Evolutionary conservation across 2,888 invertebrate species (phyloP).

Genomic region (Leptinotarsa haldemani): DNA sequence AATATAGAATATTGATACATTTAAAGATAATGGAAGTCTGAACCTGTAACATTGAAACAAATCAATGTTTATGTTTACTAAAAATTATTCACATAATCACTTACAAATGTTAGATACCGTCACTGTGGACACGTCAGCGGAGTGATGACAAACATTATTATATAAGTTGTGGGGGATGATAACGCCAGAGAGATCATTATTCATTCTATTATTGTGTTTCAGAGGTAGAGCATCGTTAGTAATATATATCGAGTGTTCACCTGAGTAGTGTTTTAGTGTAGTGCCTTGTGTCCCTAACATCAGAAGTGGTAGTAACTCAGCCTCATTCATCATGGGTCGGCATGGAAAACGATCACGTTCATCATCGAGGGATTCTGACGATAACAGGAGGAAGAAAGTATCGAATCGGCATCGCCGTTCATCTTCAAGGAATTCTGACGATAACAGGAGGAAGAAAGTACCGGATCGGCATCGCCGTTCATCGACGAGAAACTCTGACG

Average conservation of each 20-base stretch:
- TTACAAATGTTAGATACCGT: too few relatives aligned
- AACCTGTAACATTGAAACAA: too few relatives aligned
- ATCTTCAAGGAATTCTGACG: background rate
- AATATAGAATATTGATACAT: too few relatives aligned
- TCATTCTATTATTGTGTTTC: background rate
- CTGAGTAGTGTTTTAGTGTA: background rate
- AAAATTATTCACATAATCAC: too few relatives aligned
- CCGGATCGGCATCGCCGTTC: background rate
- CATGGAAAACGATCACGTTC: conserved; percentile 3
- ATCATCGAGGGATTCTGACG: conserved; percentile 1
- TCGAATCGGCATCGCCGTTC: conserved; percentile 3
- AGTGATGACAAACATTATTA: too few relatives aligned
- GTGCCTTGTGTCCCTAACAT: background rate
- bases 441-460: conserved; percentile 5
- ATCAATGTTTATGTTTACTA: too few relatives aligned
- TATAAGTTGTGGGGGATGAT: background rate
- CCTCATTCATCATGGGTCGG: conserved; percentile 2
- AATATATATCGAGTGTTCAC: background rate
- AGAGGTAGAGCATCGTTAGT: background rate
- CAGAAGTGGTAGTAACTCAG: conserved; percentile 9
- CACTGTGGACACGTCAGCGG: too few relatives aligned
- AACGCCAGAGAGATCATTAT: too few relatives aligned
- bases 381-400: conserved; percentile 9
- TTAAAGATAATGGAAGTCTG: too few relatives aligned
- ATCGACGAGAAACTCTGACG: background rate